Evolutionary conservation across 1,140 invertebrate species (phyloP).

Genomic region (Scaptodrosophila lebanonensis): DNA sequence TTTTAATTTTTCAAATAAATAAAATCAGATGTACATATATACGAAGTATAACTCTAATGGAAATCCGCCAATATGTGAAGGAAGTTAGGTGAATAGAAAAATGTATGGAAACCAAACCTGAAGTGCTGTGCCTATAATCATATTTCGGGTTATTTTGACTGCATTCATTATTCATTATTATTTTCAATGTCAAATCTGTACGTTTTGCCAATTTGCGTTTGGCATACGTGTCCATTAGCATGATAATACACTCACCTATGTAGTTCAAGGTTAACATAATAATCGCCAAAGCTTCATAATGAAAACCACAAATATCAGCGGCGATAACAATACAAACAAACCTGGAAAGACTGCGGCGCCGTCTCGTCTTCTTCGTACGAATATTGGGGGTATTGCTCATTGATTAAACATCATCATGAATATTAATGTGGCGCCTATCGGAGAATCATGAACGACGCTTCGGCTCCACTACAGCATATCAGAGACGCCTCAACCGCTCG

Average conservation of each 20-base stretch:
- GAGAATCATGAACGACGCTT: conserved; percentile 12
- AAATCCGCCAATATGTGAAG: too few relatives aligned
- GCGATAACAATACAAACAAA: conserved; percentile 4
- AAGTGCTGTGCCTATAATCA: too few relatives aligned
- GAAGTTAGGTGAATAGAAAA: too few relatives aligned
- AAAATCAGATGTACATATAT: too few relatives aligned
- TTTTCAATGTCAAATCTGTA: too few relatives aligned
- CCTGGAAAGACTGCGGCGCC: not conserved
- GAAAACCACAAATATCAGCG: conserved; percentile 49
- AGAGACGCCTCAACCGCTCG: conserved; percentile 23
- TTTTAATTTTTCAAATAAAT: too few relatives aligned
- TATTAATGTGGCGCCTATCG: conserved; percentile 53
- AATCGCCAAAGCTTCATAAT: conserved; percentile 61
- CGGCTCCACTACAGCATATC: conserved; percentile 34
- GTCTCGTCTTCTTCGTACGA: conserved; percentile 32
- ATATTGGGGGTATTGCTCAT: conserved; percentile 14
- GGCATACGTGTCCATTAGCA: too few relatives aligned
- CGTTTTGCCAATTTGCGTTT: too few relatives aligned
- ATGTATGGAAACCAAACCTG: too few relatives aligned
- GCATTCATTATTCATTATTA: too few relatives aligned
- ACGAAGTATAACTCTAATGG: too few relatives aligned
- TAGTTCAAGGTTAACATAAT: conserved; percentile 65
- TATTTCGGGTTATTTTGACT: too few relatives aligned
- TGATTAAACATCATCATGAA: conserved; percentile 63
- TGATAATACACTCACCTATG: conserved; percentile 26